Base-by-base conservation (phyloP, 35 echinoderm and acorn worm genomes). In the Eucidaris tribuloides region DNA sequence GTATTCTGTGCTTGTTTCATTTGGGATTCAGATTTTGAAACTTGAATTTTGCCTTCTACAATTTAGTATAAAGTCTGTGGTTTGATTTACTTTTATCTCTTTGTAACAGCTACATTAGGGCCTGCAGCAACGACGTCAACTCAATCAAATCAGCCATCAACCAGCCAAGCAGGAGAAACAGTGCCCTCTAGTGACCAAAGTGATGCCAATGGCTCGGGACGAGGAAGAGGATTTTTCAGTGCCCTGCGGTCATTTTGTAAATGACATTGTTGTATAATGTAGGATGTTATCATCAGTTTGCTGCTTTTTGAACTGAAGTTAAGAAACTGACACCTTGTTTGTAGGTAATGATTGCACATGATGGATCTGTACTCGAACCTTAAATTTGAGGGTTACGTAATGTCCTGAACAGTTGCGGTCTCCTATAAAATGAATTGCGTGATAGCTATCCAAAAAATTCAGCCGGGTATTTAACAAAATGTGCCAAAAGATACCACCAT, bases 141-240 rank as follows among this genome's bases (percentile, higher is more conserved):
- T 17, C 24, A 2, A 24, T 2, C 2, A 11, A 38, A 36, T 14
- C 68, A 74, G 44, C 36, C 38, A 17, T 6, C 7, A 74, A 32
- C 23, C 6, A 32, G 65, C 1, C 22, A 71, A 64, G 25, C 61
- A 64, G 61, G 14, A 64, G 64, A 18, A 74, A 36, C 29, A 25
- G 24, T 40, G 37, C 68, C 68, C 4, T 74, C 68, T 9, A 74
- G 35, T 14, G 48, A 52, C 9, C 9, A 52, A n/a, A 52, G 9
- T n/a, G 44, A 74, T 20, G 9, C 68, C 9, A 36, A 74, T 17
- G 2, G 5, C 13, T 19, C 68, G 0, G 22, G 3, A 2, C 68
- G 44, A 22, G 68, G 39, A 2, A 74, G 68, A 44, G 68, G 68
- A 6, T 74, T 74, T 40, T 74, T 74, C 68, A 74, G 68, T 7